Evolutionary conservation across 2,113 vertebrate species (phyloP).

Genomic region (Paedocypris sp.): DNA sequence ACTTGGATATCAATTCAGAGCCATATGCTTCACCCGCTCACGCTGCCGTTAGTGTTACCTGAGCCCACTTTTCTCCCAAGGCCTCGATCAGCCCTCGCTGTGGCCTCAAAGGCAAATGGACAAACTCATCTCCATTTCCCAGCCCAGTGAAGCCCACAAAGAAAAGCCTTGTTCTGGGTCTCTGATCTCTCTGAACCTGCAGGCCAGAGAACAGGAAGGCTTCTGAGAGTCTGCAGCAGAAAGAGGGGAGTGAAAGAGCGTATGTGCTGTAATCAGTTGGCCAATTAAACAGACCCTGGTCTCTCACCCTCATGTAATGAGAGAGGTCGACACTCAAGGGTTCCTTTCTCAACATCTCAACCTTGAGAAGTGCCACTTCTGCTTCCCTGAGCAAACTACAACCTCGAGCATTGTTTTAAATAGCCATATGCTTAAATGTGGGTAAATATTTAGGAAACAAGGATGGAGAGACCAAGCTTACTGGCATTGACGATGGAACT

Average conservation of each 20-base stretch:
- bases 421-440: no score
- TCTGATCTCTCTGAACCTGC: slow-evolving; percentile 28
- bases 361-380: background rate
- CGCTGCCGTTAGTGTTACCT: slow-evolving; percentile 34
- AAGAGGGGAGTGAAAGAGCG: slow-evolving; percentile 20
- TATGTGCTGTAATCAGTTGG: slow-evolving; percentile 42
- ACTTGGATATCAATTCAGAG: background rate
- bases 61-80: slow-evolving; percentile 23
- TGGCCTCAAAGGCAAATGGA: slow-evolving; percentile 48
- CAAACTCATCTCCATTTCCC: slow-evolving; percentile 55
- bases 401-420: background rate
- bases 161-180: slow-evolving; percentile 43
- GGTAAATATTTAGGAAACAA: no score
- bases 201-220: slow-evolving; percentile 38
- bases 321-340: slow-evolving; percentile 31
- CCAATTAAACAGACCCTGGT: slow-evolving; percentile 49
- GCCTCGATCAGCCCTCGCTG: slow-evolving; percentile 24
- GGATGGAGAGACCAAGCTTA: no score
- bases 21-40: slow-evolving; percentile 25
- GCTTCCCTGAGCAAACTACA: background rate
- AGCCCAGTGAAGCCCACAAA: slow-evolving; percentile 49
- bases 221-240: slow-evolving; percentile 28
- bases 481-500: no score
- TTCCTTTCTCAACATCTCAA: slow-evolving; percentile 23
- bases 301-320: slow-evolving; percentile 46